Evolutionary conservation across 2,888 invertebrate genomes (phyloP).

Genomic region (Atethmia centrago): DNA sequence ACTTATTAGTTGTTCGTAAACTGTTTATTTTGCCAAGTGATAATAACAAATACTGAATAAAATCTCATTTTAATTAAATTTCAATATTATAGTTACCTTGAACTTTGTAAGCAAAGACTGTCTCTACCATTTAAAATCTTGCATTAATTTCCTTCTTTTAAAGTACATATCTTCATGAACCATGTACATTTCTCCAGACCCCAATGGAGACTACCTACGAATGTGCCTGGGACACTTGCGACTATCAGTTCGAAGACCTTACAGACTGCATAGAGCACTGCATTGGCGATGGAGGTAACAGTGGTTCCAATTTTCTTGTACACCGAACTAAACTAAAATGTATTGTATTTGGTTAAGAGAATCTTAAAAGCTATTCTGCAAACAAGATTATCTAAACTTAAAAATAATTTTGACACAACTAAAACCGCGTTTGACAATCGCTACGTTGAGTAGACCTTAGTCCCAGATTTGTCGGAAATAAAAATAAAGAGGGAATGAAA

Average conservation of each 20-base stretch:
- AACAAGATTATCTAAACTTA: no score
- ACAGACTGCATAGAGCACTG: conserved; percentile 97
- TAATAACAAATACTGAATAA: background rate
- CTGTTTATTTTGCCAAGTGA: background rate
- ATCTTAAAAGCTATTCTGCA: no score
- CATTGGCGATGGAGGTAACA: conserved; percentile 94
- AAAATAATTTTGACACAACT: no score
- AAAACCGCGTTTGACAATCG: no score
- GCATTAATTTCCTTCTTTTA: background rate
- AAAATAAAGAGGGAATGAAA: no score
- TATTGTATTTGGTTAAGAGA: no score
- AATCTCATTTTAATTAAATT: background rate
- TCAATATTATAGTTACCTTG: background rate
- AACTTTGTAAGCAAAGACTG: background rate
- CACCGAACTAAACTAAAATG: no score
- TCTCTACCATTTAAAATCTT: background rate
- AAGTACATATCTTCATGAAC: conserved; percentile 2
- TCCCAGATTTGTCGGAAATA: no score
- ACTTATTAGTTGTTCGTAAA: background rate
- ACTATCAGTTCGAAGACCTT: conserved; percentile 97
- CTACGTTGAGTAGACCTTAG: no score
- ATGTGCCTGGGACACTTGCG: conserved; percentile 97
- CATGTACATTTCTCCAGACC: conserved; percentile 69
- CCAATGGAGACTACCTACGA: conserved; percentile 93
- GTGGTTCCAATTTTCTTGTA: no score